phyloP scores from a whole-genome alignment of 2,113 vertebrate species.

The Gobiocypris rarus region DNA sequence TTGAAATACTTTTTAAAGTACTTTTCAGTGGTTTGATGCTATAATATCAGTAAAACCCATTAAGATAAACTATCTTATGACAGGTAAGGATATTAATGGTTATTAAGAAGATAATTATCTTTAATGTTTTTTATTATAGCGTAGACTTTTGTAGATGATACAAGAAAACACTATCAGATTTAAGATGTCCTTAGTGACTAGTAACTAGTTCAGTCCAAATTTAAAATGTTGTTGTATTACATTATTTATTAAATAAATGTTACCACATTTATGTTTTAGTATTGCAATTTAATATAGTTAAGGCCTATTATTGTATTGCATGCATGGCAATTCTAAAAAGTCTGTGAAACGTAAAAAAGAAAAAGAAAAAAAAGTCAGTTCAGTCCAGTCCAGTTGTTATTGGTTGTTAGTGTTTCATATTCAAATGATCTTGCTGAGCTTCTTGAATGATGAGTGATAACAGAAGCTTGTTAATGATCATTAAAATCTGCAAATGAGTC shows the following conservation, averaged over 20 bases:
- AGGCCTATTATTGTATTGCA: too few species aligned
- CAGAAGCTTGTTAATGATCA: background rate
- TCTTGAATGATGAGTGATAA: background rate
- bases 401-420: background rate
- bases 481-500: constrained; percentile 6
- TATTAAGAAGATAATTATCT: background rate
- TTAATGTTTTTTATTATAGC: background rate
- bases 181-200: background rate
- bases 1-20: background rate
- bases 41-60: too few species aligned
- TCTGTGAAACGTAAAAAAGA: too few species aligned
- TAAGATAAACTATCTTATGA: too few species aligned
- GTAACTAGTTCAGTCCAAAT: background rate
- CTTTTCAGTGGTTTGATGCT: background rate
- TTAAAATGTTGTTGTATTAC: too few species aligned
- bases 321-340: too few species aligned
- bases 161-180: background rate
- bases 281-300: too few species aligned
- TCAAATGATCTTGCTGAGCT: background rate
- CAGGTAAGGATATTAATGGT: background rate
- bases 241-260: too few species aligned
- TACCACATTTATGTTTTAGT: too few species aligned
- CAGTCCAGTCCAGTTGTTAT: too few species aligned
- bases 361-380: too few species aligned
- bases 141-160: background rate